Evolutionary conservation across 2,797 vertebrate genomes (phyloP).

Genomic region (Bovichtus variegatus): DNA sequence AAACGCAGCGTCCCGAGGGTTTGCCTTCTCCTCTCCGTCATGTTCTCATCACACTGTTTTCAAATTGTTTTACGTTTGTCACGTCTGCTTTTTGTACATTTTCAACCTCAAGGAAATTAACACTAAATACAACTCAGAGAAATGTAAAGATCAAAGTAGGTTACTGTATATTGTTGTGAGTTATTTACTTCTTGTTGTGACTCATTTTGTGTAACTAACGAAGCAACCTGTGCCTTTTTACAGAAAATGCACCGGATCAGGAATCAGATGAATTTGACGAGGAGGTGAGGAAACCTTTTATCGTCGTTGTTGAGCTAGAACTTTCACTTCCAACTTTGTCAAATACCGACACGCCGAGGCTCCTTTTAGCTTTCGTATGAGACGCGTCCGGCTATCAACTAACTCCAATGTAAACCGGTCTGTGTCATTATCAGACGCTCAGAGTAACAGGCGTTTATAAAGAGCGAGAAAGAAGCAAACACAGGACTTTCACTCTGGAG

Average conservation of each 20-base stretch:
- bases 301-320: neutral
- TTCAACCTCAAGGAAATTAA: neutral
- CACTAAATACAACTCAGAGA: neutral
- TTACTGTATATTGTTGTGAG: neutral
- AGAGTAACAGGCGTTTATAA: too few relatives aligned
- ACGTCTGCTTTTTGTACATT: conserved; percentile 11
- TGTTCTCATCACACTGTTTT: conserved; percentile 26
- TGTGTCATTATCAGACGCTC: too few relatives aligned
- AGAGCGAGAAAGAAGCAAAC: too few relatives aligned
- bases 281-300: conserved; percentile 64
- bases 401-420: too few relatives aligned
- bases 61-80: conserved; percentile 38
- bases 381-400: too few relatives aligned
- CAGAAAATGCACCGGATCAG: conserved; percentile 87
- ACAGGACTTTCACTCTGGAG: too few relatives aligned
- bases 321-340: too few relatives aligned
- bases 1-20: neutral
- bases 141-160: neutral
- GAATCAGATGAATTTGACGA: conserved; percentile 86
- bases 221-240: conserved; percentile 71
- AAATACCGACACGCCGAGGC: too few relatives aligned
- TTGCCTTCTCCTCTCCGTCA: conserved; percentile 1
- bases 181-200: neutral
- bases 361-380: too few relatives aligned
- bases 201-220: conserved; percentile 30